A percentile compares a stretch with the other conserved stretches of the same genome.
phyloP scores from a whole-genome alignment of 2,888 invertebrate species.

The Thymelicus lineola region DNA sequence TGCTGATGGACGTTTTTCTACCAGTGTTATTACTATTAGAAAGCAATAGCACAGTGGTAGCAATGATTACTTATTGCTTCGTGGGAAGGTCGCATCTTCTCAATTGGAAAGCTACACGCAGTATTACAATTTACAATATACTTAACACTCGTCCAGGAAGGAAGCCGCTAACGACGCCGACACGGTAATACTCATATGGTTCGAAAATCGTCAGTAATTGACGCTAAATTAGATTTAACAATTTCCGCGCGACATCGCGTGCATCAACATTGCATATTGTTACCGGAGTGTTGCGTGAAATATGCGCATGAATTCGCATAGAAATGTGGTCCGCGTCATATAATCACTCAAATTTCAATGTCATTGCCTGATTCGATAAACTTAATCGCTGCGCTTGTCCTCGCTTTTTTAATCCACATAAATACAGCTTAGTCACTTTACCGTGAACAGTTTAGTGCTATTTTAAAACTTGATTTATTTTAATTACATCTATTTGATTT shows the following conservation, averaged over 20 bases:
- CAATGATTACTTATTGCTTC: not conserved
- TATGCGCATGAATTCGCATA: constrained; percentile 16
- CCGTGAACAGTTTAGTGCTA: too few species aligned
- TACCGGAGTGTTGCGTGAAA: constrained; percentile 32
- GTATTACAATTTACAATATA: constrained; percentile 3
- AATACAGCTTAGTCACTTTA: not conserved
- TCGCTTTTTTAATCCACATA: not conserved
- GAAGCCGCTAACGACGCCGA: constrained; percentile 14
- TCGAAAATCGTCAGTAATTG: constrained; percentile 30
- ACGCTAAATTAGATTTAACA: constrained; percentile 31
- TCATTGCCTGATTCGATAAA: constrained; percentile 25
- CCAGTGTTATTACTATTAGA: constrained; percentile 8
- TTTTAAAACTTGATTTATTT: too few species aligned
- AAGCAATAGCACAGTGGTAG: not conserved
- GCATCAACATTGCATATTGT: constrained; percentile 24
- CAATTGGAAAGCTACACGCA: constrained; percentile 6
- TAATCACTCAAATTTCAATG: constrained; percentile 33
- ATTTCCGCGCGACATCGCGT: constrained; percentile 33
- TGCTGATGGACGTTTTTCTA: constrained; percentile 3
- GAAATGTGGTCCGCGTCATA: constrained; percentile 9
- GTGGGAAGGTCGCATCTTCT: constrained; percentile 7
- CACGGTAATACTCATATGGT: constrained; percentile 19
- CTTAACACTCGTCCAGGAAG: constrained; percentile 23
- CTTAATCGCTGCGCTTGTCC: not conserved
- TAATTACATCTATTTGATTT: too few species aligned